Evolutionary conservation across 2,888 invertebrate species (phyloP).

Genomic region (Acanthosoma haemorrhoidale): DNA sequence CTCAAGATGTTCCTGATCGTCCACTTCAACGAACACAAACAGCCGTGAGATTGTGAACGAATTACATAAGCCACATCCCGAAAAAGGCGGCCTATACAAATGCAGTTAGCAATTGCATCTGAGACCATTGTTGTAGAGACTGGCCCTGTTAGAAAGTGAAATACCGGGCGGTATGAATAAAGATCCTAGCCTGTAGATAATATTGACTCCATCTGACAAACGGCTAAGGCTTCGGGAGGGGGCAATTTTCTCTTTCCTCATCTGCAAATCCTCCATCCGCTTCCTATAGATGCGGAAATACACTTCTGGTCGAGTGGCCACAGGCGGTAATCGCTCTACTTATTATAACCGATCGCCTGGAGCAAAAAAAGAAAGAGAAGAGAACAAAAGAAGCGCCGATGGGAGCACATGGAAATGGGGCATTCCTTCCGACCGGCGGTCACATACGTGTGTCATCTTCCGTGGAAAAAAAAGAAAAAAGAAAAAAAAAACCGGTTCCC

Average conservation of each 20-base stretch:
- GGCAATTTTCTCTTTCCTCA: conserved; percentile 16
- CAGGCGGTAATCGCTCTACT: not conserved
- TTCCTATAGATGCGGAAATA: conserved; percentile 13
- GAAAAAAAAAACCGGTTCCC: not conserved
- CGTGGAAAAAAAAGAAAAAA: no score
- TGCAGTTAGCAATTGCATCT: not conserved
- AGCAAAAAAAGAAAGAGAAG: not conserved
- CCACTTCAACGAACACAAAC: no score
- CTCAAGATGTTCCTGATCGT: no score
- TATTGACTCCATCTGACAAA: not conserved
- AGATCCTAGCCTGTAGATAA: not conserved
- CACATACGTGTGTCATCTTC: no score
- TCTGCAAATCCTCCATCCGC: conserved; percentile 16
- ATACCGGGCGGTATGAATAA: not conserved
- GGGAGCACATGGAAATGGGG: not conserved
- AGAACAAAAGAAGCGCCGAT: not conserved
- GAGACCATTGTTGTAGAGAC: not conserved
- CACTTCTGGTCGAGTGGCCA: not conserved
- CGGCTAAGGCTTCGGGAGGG: not conserved
- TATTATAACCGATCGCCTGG: not conserved
- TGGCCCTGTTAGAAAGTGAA: not conserved
- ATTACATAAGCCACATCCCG: no score
- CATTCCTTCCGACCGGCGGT: not conserved
- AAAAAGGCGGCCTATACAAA: not conserved
- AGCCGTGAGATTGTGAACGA: no score